Base-by-base conservation (phyloP, 2,797 vertebrate species). In the Sebastes nivosus region DNA sequence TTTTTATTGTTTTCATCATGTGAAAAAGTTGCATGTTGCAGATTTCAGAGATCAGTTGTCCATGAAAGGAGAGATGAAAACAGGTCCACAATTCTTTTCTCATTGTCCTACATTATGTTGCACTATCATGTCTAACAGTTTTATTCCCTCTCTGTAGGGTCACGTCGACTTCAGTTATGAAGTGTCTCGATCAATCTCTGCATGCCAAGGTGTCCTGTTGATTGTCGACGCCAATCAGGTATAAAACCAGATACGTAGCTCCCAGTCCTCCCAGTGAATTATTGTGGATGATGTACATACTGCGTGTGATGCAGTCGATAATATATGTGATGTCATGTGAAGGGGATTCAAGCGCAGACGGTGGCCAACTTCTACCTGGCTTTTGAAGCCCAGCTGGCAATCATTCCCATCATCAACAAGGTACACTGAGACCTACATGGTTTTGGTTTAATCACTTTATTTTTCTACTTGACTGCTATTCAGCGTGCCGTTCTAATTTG, bases 111-210 rank as follows among this genome's bases (percentile, higher is more conserved):
- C 42, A 46, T 18, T 18, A 18, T 46, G 42, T 46, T 46, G 42
- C 42, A 46, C 16, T 16, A 42, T 42, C 14, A 20, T 5, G 4
- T 54, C n/a, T 32, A 3, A 57, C 6, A 16, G 9, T 4, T 27
- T 52, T n/a, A 42, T 27, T 50, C 11, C 2, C n/a, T 88, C 66
- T 90, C 59, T 58, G 6, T 79, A 99, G 99, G 99, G 99, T 72
- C 99, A 99, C 0, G 98, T 99, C 52, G 98, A 99, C 95, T 99
- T 99, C 95, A 99, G 94, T 93, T 99, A 99, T 75, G 99, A 99
- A 90, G 99, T 99, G 0, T 98, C 98, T 14, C 95, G 99, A 8
- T 99, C 98, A 0, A 94, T 99, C 1, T 98, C 98, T 25, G 99
- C 99, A 9, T 99, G 98, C 80, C 99, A 99, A 84, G 99, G 99